phyloP scores from a whole-genome alignment of 2,888 invertebrate species.

The Scaptomyza polygonia region DNA sequence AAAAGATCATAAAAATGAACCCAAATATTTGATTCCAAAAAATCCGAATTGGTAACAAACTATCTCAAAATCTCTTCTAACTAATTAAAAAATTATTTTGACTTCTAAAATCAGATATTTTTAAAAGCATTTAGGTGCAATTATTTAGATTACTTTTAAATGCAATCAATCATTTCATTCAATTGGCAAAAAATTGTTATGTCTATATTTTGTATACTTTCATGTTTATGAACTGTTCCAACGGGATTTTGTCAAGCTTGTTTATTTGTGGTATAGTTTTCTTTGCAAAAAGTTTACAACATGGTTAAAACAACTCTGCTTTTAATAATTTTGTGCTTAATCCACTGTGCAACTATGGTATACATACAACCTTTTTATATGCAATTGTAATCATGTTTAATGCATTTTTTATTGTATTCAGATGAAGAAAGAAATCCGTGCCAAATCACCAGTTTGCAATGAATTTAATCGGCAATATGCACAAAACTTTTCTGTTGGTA shows the following conservation, averaged over 20 bases:
- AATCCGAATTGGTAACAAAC: too few species aligned
- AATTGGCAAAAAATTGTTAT: conserved; percentile 7
- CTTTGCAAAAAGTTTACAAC: neutral
- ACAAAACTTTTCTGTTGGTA: conserved; percentile 1
- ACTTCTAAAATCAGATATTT: neutral
- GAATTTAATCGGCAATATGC: conserved; percentile 10
- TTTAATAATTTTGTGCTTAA: neutral
- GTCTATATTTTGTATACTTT: neutral
- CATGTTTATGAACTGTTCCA: too few species aligned
- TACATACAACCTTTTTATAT: too few species aligned
- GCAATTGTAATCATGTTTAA: neutral
- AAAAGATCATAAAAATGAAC: too few species aligned
- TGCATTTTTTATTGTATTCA: neutral
- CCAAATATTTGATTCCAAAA: too few species aligned
- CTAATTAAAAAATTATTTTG: too few species aligned
- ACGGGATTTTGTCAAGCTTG: neutral
- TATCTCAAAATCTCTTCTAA: too few species aligned
- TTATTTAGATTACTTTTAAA: neutral
- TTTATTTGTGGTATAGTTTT: neutral
- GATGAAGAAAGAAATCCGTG: neutral
- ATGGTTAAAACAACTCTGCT: neutral
- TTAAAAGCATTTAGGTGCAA: neutral
- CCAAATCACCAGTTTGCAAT: conserved; percentile 8
- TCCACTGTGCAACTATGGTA: conserved; percentile 20
- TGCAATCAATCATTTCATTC: neutral